Conservation (phyloP, 1,140 invertebrate genomes). For the Palaemon carinicauda region DNA sequence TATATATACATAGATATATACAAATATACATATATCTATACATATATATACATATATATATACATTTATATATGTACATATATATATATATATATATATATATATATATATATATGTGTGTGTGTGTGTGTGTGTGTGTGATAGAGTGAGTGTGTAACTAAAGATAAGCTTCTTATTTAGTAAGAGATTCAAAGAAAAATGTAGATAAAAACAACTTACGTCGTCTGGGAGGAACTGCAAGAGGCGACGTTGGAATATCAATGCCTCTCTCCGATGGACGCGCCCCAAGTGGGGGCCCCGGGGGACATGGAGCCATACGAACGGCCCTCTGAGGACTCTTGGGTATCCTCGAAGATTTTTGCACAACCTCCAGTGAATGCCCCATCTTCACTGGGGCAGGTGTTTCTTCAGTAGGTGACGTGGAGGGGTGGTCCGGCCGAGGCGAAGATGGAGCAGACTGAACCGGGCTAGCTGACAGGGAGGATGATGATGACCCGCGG, state of each 20-base stretch:
- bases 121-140: no score
- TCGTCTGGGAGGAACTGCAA: not conserved
- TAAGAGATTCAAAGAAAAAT: no score
- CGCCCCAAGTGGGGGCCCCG: not conserved
- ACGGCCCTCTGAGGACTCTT: not conserved
- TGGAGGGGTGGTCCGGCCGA: not conserved
- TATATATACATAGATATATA: no score
- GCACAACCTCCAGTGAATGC: no score
- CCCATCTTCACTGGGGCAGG: not conserved
- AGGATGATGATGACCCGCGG: not conserved
- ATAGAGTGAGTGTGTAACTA: no score
- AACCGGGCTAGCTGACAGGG: not conserved
- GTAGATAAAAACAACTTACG: slow-evolving; percentile 1
- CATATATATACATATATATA: no score
- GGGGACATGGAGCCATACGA: not conserved
- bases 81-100: no score
- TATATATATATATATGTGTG: no score
- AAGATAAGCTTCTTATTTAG: no score
- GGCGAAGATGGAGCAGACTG: not conserved
- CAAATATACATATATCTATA: no score
- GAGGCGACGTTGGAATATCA: slow-evolving; percentile 4
- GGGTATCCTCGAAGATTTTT: not conserved
- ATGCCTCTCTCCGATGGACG: not conserved
- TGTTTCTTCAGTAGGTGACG: no score
- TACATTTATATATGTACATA: no score